Base-by-base conservation (phyloP, 2,113 vertebrate species). In the Nasalis larvatus region DNA sequence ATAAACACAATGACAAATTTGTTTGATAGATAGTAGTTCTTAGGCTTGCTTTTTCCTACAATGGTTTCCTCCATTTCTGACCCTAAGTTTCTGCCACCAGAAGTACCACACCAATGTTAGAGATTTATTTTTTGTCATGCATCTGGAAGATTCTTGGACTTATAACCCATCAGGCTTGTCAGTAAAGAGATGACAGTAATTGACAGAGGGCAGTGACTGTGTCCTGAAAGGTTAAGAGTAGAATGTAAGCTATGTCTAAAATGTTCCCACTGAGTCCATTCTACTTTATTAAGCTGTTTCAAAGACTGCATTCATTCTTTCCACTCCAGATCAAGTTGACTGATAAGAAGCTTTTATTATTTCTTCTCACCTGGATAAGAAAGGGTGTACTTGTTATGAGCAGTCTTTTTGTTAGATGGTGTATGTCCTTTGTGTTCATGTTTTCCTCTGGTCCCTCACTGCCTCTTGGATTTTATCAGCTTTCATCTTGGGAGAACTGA, bases 241-340 rank as follows among this genome's bases (percentile, higher is more conserved):
- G 98, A 97, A 98, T 98, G 98, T 73, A 95, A 99, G 96, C 95
- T 98, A 98, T 97, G 97, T 93, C 94, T 95, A 96, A 98, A 99
- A 96, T 97, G 96, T 98, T 97, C 95, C 94, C 98, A 93, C 63
- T 23, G 98, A 85, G 89, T 97, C 90, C 69, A 81, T 91, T 92
- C 94, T 98, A 87, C 96, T 91, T 98, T 90, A 93, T 40, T 93
- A 93, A 81, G 56, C 77, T 92, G 45, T 98, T 98, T 99, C 98
- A 98, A 98, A 98, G 98, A 91, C 96, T 85, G 25, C 96, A 98
- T 98, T 98, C 98, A 98, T 98, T 97, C 95, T 97, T 86, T 54
- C 35, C 94, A 97, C 92, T 96, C 83, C 96, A 97, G 98, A 97
- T 98, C 93, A 95, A 98, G 92, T 92, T 96, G 94, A 90, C 95